Conservation (phyloP, 2,797 vertebrate species). For the Hyperoplus lanceolatus region DNA sequence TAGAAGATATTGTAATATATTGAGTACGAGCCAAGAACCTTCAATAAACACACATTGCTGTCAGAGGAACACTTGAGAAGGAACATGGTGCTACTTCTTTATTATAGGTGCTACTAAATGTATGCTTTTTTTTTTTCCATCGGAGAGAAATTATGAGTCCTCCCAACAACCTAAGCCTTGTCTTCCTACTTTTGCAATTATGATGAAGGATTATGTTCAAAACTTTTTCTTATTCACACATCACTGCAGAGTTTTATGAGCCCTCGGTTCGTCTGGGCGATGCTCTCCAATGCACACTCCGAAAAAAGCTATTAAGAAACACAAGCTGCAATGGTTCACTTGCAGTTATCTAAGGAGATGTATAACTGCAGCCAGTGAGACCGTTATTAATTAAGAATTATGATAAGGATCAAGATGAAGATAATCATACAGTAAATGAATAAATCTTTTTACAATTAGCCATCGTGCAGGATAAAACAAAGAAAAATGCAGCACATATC, state of each 20-base stretch:
- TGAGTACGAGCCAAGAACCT: constrained; percentile 57
- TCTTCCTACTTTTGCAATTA: constrained; percentile 14
- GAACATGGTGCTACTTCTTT: constrained; percentile 53
- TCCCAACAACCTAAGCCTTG: constrained; percentile 7
- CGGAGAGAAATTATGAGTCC: constrained; percentile 30
- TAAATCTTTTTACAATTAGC: neutral
- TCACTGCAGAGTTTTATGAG: constrained; percentile 30
- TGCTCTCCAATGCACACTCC: constrained; percentile 21
- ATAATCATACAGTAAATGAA: constrained; percentile 9
- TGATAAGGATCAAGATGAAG: too few species aligned
- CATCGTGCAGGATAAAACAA: constrained; percentile 7
- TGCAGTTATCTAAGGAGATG: constrained; percentile 12
- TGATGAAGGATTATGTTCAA: constrained; percentile 30
- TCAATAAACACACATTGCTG: constrained; percentile 64
- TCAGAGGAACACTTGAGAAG: constrained; percentile 63
- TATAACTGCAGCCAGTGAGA: neutral
- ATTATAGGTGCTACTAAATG: constrained; percentile 32
- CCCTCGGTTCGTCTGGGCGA: constrained; percentile 16
- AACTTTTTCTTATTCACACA: constrained; percentile 23
- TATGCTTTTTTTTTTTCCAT: constrained; percentile 36
- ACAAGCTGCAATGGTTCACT: constrained; percentile 2
- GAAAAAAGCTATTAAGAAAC: constrained; percentile 35
- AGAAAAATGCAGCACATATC: neutral
- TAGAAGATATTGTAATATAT: constrained; percentile 64
- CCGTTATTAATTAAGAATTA: constrained; percentile 20